Conservation (phyloP, 2,888 invertebrate genomes). For the Phoronis australis region DNA sequence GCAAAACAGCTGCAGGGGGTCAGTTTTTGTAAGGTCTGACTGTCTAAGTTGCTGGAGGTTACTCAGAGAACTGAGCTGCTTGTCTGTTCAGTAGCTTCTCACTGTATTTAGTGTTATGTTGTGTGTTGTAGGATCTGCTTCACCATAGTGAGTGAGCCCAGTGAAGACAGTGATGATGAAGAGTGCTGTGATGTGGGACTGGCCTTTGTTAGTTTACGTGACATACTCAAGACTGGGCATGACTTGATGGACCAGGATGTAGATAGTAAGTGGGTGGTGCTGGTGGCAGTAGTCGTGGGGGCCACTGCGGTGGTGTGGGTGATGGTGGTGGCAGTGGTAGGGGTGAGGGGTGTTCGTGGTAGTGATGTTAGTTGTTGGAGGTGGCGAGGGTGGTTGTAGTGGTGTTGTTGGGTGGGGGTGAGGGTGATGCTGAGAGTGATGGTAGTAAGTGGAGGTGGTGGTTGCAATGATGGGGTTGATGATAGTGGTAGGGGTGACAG, state of each 20-base stretch:
- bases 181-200: constrained; percentile 54
- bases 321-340: no score
- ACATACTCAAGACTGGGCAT: constrained; percentile 36
- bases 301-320: no score
- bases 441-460: no score
- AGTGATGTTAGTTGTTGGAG: no score
- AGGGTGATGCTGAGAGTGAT: no score
- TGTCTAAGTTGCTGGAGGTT: not conserved
- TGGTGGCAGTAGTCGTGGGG: no score
- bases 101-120: not conserved
- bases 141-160: constrained; percentile 53
- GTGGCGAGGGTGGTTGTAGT: no score
- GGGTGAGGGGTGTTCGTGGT: no score
- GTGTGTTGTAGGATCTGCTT: constrained; percentile 41
- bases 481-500: no score
- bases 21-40: not conserved
- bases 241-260: constrained; percentile 46
- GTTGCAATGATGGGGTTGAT: no score
- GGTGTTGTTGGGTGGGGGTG: no score
- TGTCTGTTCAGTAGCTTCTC: not conserved
- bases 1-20: no score
- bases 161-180: constrained; percentile 40
- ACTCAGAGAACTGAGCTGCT: not conserved
- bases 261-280: constrained; percentile 43
- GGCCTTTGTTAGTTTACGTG: constrained; percentile 43